phyloP scores from a whole-genome alignment of 2,888 invertebrate genomes.

The Amitus sp. region DNA sequence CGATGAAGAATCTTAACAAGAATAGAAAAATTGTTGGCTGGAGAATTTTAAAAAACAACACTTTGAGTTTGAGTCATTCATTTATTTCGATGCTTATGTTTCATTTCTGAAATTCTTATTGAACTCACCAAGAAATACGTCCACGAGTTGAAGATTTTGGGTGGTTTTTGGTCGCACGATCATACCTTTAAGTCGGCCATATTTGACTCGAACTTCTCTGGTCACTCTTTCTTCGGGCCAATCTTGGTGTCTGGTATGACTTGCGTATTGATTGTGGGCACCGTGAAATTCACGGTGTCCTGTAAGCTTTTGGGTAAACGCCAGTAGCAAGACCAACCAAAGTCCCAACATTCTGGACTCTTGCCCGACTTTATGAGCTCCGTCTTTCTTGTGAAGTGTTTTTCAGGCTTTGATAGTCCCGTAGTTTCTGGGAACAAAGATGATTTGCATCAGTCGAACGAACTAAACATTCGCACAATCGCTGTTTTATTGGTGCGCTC shows the following conservation, averaged over 20 bases:
- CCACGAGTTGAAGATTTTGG: constrained; percentile 73
- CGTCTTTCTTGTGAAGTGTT: neutral
- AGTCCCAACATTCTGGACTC: constrained; percentile 56
- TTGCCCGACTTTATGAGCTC: constrained; percentile 13
- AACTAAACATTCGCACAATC: too few relatives aligned
- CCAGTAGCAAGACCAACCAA: constrained; percentile 55
- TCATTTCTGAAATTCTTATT: too few relatives aligned
- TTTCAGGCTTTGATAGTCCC: neutral
- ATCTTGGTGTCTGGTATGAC: constrained; percentile 46
- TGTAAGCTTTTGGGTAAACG: constrained; percentile 58
- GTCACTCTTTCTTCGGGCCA: constrained; percentile 63
- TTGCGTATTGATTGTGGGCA: constrained; percentile 46
- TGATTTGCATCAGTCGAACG: neutral
- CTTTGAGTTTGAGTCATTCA: too few relatives aligned
- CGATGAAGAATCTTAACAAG: too few relatives aligned
- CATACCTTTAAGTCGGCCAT: constrained; percentile 76
- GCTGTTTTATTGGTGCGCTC: too few relatives aligned
- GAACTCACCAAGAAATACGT: constrained; percentile 74
- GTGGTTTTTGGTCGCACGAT: constrained; percentile 74
- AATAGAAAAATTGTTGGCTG: too few relatives aligned
- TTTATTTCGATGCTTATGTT: too few relatives aligned
- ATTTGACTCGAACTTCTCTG: constrained; percentile 72
- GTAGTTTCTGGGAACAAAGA: neutral
- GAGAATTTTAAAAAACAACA: too few relatives aligned
- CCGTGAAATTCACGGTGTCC: constrained; percentile 50